Percentiles rank a stretch among this genome's conserved stretches.
Evolutionary conservation across 2,888 invertebrate species (phyloP).

Genomic region (Reticulitermes lucifugus): DNA sequence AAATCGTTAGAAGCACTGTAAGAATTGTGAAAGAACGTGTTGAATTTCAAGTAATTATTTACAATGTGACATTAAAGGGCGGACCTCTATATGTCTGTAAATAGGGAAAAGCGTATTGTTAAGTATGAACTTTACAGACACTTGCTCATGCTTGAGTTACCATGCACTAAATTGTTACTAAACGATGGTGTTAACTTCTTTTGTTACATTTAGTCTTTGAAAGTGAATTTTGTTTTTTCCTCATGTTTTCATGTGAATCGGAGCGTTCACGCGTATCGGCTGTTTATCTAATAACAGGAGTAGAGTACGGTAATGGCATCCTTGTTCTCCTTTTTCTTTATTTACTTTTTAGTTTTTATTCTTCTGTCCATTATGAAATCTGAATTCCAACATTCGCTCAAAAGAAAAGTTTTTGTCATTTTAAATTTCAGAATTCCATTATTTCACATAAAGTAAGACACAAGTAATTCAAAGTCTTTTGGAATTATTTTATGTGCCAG

Average conservation of each 20-base stretch:
- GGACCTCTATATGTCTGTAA: too few species aligned
- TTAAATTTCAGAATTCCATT: too few species aligned
- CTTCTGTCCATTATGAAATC: background rate
- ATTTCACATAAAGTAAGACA: too few species aligned
- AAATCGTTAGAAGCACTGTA: too few species aligned
- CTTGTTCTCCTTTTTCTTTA: background rate
- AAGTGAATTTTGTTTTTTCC: constrained; percentile 6
- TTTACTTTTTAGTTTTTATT: background rate
- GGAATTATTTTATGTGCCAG: too few species aligned
- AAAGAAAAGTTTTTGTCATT: background rate
- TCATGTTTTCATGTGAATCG: background rate
- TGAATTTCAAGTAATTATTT: too few species aligned
- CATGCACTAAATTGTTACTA: constrained; percentile 10
- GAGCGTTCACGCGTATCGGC: constrained; percentile 16
- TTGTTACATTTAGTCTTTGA: background rate
- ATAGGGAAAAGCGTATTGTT: too few species aligned
- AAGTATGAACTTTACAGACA: too few species aligned
- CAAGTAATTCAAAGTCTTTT: too few species aligned
- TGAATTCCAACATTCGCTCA: background rate
- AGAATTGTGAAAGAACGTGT: too few species aligned
- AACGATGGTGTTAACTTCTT: constrained; percentile 2
- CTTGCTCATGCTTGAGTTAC: background rate
- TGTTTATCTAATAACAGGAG: background rate
- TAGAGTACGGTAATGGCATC: constrained; percentile 3
- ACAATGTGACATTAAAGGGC: background rate